Evolutionary conservation across 2,113 vertebrate species (phyloP), one percentile per base, ranked within the genome.

Genomic region (Thamnophis sirtalis): DNA sequence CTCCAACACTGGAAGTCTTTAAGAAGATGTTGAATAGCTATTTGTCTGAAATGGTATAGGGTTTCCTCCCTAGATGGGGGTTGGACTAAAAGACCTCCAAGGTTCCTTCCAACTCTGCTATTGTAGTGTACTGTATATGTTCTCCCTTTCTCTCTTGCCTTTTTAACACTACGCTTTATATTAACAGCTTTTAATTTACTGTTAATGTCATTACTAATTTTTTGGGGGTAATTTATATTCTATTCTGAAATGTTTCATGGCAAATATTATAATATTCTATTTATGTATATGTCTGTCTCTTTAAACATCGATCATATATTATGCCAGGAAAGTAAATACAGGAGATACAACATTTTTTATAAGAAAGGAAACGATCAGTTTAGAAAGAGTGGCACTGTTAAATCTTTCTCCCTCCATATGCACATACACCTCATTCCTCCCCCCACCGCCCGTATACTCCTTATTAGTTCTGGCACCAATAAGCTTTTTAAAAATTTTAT

Each of bases 391-490:
- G 4, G 28, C 26, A 89, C 0, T 10, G 53, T 11, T 10, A 26
- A 50, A 38, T 28, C 28, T 68, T 68, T 68, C 11, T 68, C 11
- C 13, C 10, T 68, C 63, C 58, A 4, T 11, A 49, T 84, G 26
- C 49, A 49, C 49, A 6, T 6, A 7, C 49, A 6, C 49, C 43
- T 43, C 9, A 90, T 5, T 24, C 24, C 33, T 10, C 7, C 19
- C 10, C 4, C 21, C 6, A n/a, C 22, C n/a, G n/a, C n/a, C n/a
- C n/a, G n/a, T n/a, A n/a, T 15, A 48, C 73, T 50, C 6, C 26
- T 38, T 4, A 58, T 94, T 92, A 3, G 13, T 56, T 6, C 68
- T 93, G 93, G 0, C 91, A 80, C 43, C 90, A 91, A 90, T 92
- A 86, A 94, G 63, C 89, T 90, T 56, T 48, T 17, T 43, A 43